These are phyloP conservation scores for Dinothrombium tinctorium DNA, from an alignment of 1,140 invertebrate species.

Conservation along the genomic window DNA sequence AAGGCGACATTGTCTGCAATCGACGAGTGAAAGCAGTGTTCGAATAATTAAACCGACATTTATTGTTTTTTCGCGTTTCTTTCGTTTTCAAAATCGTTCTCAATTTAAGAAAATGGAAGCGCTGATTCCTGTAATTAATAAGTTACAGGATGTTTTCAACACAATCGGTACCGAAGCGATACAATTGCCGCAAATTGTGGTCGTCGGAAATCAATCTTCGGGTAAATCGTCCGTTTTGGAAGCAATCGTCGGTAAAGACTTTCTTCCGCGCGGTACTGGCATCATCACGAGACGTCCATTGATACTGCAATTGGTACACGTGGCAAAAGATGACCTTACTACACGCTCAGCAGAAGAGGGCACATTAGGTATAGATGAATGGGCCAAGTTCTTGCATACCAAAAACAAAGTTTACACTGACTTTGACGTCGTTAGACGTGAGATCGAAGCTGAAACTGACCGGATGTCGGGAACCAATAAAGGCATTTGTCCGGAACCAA, in stretches of 20 bases:
- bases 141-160: slow-evolving; percentile 98
- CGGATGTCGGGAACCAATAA: slow-evolving; percentile 82
- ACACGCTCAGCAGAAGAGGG: slow-evolving; percentile 58
- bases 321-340: slow-evolving; percentile 63
- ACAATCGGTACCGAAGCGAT: slow-evolving; percentile 94
- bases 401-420: slow-evolving; percentile 71
- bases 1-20: too few relatives aligned
- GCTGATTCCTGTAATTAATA: slow-evolving; percentile 96
- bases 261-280: slow-evolving; percentile 83
- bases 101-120: slow-evolving; percentile 88
- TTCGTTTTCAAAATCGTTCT: too few relatives aligned
- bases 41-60: too few relatives aligned
- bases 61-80: too few relatives aligned
- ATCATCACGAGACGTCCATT: slow-evolving; percentile 90
- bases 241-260: slow-evolving; percentile 88
- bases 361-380: slow-evolving; percentile 66
- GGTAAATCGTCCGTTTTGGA: slow-evolving; percentile 99
- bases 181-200: slow-evolving; percentile 95
- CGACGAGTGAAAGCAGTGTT: too few relatives aligned
- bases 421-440: slow-evolving; percentile 67
- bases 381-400: slow-evolving; percentile 88
- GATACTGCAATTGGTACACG: slow-evolving; percentile 76
- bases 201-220: slow-evolving; percentile 94
- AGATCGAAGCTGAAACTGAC: slow-evolving; percentile 85
- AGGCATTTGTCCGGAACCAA: slow-evolving; percentile 83